These are phyloP conservation scores for Ctenodactylus gundi DNA, from an alignment of 2,113 vertebrate species.

Conservation along the genomic window DNA sequence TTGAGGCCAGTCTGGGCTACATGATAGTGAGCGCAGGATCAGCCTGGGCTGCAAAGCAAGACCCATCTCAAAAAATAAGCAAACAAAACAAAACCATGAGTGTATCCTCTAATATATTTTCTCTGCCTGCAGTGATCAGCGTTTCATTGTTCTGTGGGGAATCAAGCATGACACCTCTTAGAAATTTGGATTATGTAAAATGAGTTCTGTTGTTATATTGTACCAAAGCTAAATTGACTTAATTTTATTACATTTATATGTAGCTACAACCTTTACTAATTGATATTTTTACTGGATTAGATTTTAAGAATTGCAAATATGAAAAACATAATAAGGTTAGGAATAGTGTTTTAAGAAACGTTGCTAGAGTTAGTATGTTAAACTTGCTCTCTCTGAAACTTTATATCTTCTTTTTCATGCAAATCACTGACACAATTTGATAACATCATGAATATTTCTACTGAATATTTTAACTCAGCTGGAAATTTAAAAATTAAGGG, in stretches of 20 bases:
- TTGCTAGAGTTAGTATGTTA: background rate
- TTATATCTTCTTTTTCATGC: background rate
- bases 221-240: background rate
- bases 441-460: slow-evolving; percentile 24
- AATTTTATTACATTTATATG: background rate
- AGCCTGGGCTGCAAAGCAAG: no score
- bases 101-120: background rate
- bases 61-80: no score
- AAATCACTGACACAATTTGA: slow-evolving; percentile 32
- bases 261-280: background rate
- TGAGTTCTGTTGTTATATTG: background rate
- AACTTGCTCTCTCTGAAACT: background rate
- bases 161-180: background rate
- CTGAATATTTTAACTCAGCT: slow-evolving; percentile 25
- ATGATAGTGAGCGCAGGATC: no score
- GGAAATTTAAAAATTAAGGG: slow-evolving; percentile 50
- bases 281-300: background rate
- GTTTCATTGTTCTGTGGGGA: background rate
- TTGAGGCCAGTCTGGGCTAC: no score
- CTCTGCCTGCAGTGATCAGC: background rate
- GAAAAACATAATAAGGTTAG: background rate
- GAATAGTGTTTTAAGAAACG: background rate
- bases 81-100: no score
- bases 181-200: background rate
- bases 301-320: background rate